Evolutionary conservation across 1,140 invertebrate species (phyloP).

Genomic region (Heliconius himera): DNA sequence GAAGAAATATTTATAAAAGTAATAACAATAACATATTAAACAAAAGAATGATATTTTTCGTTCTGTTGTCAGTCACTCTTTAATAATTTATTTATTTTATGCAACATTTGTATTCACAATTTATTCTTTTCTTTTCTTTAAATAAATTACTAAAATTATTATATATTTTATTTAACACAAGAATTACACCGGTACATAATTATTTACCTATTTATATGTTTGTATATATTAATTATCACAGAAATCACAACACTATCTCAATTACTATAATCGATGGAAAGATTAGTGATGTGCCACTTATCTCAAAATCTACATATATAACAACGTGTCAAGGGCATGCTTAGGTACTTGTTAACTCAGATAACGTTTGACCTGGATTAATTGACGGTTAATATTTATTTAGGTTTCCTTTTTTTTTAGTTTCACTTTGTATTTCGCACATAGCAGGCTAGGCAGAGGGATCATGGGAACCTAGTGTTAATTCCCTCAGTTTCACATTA

Average conservation of each 20-base stretch:
- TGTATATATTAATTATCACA: background rate
- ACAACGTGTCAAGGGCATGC: background rate
- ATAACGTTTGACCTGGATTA: conserved; percentile 1
- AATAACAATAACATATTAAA: no score
- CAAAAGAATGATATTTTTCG: no score
- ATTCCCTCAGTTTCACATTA: no score
- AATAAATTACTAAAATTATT: background rate
- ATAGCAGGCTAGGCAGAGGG: no score
- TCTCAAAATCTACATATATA: conserved; percentile 8
- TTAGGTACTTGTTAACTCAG: background rate
- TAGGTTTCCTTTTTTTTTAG: background rate
- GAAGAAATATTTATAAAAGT: no score
- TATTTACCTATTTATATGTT: background rate
- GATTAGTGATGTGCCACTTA: conserved; percentile 9
- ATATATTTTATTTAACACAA: background rate
- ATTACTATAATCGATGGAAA: conserved; percentile 4
- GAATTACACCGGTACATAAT: background rate
- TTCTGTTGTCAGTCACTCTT: no score
- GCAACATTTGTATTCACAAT: background rate
- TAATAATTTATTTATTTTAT: no score
- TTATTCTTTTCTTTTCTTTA: background rate
- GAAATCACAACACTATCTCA: background rate
- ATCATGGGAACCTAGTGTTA: no score
- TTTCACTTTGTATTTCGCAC: background rate
- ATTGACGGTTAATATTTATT: background rate